Conservation (phyloP, 2,888 invertebrate species). For the Andrena dorsata region DNA sequence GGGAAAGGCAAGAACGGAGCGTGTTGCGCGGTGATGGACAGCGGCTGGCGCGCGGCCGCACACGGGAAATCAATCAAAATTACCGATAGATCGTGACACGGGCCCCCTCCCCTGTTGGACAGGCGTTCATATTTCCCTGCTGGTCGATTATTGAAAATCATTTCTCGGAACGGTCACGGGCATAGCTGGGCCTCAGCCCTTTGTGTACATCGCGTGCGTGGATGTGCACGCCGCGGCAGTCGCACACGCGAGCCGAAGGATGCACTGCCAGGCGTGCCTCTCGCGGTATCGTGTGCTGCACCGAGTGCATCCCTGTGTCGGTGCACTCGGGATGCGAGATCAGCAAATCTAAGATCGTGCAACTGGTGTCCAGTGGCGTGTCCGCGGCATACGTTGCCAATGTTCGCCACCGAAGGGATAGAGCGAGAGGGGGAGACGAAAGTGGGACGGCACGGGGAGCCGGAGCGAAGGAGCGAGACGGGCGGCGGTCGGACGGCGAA, state of each 20-base stretch:
- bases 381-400: slow-evolving; percentile 70
- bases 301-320: slow-evolving; percentile 55
- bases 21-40: slow-evolving; percentile 27
- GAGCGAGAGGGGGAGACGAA: slow-evolving; percentile 6
- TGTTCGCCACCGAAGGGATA: slow-evolving; percentile 52
- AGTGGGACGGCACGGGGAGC: not conserved
- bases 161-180: slow-evolving; percentile 66
- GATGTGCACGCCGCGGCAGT: slow-evolving; percentile 32
- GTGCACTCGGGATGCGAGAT: slow-evolving; percentile 72
- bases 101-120: not conserved
- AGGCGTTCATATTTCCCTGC: slow-evolving; percentile 35
- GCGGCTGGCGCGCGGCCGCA: slow-evolving; percentile 4
- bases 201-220: slow-evolving; percentile 66
- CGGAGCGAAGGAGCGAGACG: slow-evolving; percentile 8
- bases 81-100: slow-evolving; percentile 34
- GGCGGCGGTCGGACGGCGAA: slow-evolving; percentile 62
- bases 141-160: slow-evolving; percentile 68
- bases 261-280: slow-evolving; percentile 61
- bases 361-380: slow-evolving; percentile 79
- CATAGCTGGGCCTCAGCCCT: slow-evolving; percentile 23
- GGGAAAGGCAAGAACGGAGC: not conserved
- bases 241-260: slow-evolving; percentile 56
- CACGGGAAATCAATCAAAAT: slow-evolving; percentile 50
- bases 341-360: slow-evolving; percentile 79
- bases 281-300: slow-evolving; percentile 41